Base-by-base conservation (phyloP, 2,888 invertebrate genomes). In the Marronus borbonicus region DNA sequence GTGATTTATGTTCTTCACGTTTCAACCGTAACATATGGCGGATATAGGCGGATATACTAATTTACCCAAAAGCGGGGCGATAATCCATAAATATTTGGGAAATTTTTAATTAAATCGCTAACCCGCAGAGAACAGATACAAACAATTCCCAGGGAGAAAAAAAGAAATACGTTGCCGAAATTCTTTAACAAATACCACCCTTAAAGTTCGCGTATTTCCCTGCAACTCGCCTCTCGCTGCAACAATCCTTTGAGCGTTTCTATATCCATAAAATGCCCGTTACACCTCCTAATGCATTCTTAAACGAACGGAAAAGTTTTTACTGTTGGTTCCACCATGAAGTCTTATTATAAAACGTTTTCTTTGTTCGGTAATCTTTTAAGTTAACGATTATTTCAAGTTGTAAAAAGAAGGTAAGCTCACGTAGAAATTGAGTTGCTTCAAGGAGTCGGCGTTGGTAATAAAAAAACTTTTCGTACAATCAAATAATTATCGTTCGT, bases 1-100 rank as follows among this genome's bases (percentile, higher is more conserved):
- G 17, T 70, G 70, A 70, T 70, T 70, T 70, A 70, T 58, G 36
- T 58, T 36, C 55, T 52, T 69, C 58, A 70, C 70, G 55, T n/a
- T 55, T 70, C 36, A 55, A n/a, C 17, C 39, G 70, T 36, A 70
- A 58, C 70, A 70, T 55, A 36, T 70, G 58, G 70, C 55, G 55
- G n/a, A 10, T 55, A 20, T 17, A 49, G 20, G 50, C 28, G 12
- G 20, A 68, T 50, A 49, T 28, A 28, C 28, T 68, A 68, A 68
- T 68, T 50, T 50, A 50, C 68, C 24, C 50, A 14, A 24, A 49
- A 24, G 10, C 68, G 31, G 14, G 5, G 68, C 24, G 24, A 49
- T 12, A 24, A 68, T 50, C 50, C 50, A 50, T 50, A 68, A 68
- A 68, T 44, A 10, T 66, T 68, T 24, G 49, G 68, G 28, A 68